Conservation (phyloP, 2,113 vertebrate genomes). For the zebrafish (Danio rerio) region DNA sequence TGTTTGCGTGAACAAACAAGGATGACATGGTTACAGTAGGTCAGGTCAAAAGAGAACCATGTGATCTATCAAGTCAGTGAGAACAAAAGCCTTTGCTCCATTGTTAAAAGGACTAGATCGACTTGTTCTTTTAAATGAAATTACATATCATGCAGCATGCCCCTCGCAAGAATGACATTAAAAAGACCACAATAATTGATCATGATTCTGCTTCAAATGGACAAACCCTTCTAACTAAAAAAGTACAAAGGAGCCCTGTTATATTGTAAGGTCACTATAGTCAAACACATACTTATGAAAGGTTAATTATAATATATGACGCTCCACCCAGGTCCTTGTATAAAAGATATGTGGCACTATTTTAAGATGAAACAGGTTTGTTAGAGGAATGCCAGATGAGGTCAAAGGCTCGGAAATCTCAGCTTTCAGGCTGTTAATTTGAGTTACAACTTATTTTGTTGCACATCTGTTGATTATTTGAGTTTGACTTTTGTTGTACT, state of each 20-base stretch:
- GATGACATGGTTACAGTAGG: background rate
- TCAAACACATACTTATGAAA: background rate
- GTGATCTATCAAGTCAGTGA: background rate
- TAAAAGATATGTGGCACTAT: background rate
- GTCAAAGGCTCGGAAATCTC: background rate
- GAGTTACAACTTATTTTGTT: background rate
- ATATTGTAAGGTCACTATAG: background rate
- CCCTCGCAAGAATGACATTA: background rate
- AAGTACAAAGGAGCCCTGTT: background rate
- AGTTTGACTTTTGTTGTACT: background rate
- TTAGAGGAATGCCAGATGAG: background rate
- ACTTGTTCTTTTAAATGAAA: background rate
- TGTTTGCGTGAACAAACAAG: conserved; percentile 25
- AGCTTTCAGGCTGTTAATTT: background rate
- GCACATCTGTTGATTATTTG: background rate
- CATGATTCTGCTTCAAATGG: too few species aligned
- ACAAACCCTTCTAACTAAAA: background rate
- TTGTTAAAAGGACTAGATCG: background rate
- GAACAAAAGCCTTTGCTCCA: background rate
- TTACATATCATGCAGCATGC: background rate
- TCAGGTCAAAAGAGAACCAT: conserved; percentile 10
- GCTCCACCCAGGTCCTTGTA: background rate
- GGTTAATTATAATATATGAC: background rate
- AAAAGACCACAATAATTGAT: background rate
- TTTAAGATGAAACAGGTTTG: conserved; percentile 1